Conservation (phyloP, 2,888 invertebrate genomes). For the Bembecia ichneumoniformis region DNA sequence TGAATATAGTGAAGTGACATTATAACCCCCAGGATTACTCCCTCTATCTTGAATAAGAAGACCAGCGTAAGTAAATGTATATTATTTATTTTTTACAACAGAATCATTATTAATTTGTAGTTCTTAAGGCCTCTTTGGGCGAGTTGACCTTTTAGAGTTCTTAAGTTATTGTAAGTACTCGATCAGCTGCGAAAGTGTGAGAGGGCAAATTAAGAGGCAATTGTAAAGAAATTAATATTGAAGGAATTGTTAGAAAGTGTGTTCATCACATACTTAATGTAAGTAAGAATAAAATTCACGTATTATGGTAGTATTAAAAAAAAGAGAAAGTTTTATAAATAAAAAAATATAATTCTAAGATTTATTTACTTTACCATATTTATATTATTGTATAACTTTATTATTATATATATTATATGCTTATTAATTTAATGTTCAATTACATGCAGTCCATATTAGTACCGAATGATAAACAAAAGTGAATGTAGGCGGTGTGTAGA, state of each 20-base stretch:
- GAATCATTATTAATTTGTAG: neutral
- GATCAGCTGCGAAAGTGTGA: slow-evolving; percentile 59
- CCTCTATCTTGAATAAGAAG: slow-evolving; percentile 3
- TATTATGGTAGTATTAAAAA: too few relatives aligned
- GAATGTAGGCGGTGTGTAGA: slow-evolving; percentile 48
- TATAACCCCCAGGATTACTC: slow-evolving; percentile 33
- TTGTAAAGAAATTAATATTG: neutral
- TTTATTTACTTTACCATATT: neutral
- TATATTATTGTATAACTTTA: neutral
- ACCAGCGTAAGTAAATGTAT: slow-evolving; percentile 21
- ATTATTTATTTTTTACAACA: neutral
- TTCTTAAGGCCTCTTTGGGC: neutral
- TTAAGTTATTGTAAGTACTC: slow-evolving; percentile 20
- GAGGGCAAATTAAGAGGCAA: slow-evolving; percentile 9
- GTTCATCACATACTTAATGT: too few relatives aligned
- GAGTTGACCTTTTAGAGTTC: slow-evolving; percentile 25
- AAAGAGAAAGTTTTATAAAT: too few relatives aligned
- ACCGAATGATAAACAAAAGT: slow-evolving; percentile 50
- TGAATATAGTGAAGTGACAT: slow-evolving; percentile 54
- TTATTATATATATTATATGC: neutral
- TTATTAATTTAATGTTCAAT: neutral
- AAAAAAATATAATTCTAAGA: too few relatives aligned
- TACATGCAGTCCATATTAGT: slow-evolving; percentile 12
- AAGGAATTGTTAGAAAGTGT: too few relatives aligned
- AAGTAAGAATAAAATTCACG: too few relatives aligned